phyloP scores from a whole-genome alignment of 2,797 vertebrate genomes.

The Intellagama lesueurii region DNA sequence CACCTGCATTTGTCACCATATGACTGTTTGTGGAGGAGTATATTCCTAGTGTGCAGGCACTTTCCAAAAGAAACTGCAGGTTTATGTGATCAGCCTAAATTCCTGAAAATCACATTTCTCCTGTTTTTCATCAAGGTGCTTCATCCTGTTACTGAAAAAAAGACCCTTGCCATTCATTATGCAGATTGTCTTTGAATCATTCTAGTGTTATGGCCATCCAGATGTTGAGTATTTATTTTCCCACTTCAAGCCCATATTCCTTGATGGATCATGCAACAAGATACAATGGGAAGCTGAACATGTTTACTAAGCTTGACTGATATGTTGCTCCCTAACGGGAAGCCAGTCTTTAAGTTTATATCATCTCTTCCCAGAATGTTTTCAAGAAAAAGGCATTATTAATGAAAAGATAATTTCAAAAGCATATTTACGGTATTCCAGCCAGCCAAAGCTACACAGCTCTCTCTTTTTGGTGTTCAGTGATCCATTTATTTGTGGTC shows the following conservation, averaged over 20 bases:
- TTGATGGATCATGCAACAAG: neutral
- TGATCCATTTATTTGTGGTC: conserved; percentile 17
- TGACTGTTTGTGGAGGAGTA: too few species aligned
- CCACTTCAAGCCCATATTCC: neutral
- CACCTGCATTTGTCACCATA: too few species aligned
- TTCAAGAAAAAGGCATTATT: neutral
- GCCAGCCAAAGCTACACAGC: neutral
- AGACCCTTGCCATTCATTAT: neutral
- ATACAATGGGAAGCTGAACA: neutral
- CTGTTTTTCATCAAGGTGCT: rapidly evolving
- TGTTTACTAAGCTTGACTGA: neutral
- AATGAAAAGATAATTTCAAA: conserved; percentile 20
- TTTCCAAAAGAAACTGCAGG: neutral
- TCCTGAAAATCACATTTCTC: rapidly evolving
- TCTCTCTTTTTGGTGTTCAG: conserved; percentile 6
- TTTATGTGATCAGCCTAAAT: neutral
- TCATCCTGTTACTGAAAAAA: neutral
- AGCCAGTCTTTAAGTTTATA: neutral
- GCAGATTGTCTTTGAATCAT: neutral
- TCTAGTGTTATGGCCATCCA: neutral
- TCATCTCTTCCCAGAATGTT: conserved; percentile 3
- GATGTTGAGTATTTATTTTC: neutral
- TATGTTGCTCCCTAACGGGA: neutral
- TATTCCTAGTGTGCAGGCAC: too few species aligned
- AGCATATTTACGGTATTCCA: neutral